phyloP scores from a whole-genome alignment of 2,113 vertebrate species.

The Rostratula benghalensis region DNA sequence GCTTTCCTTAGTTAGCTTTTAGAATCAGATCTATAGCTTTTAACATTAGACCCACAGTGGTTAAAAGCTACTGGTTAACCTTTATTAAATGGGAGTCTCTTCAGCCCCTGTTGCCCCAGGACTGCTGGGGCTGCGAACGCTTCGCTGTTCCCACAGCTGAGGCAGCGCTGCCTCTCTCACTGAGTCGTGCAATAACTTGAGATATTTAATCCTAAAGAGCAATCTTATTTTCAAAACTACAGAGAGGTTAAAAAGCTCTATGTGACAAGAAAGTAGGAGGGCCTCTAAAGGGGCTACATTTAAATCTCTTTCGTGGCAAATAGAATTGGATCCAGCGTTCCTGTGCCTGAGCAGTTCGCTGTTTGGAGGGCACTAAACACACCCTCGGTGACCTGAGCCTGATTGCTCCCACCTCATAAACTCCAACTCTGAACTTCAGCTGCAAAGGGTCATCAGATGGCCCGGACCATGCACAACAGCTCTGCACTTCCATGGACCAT shows the following conservation, averaged over 20 bases:
- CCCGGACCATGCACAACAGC: background rate
- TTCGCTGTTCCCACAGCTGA: background rate
- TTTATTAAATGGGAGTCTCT: rapidly evolving
- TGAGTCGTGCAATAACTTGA: background rate
- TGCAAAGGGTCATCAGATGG: background rate
- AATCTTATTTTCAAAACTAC: background rate
- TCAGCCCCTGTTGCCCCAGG: background rate
- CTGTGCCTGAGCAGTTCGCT: background rate
- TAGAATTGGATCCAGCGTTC: background rate
- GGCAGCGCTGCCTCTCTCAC: background rate
- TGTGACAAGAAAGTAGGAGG: background rate
- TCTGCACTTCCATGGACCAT: rapidly evolving
- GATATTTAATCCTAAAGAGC: background rate
- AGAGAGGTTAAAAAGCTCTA: background rate
- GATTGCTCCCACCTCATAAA: background rate
- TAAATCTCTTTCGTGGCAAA: background rate
- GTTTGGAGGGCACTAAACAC: background rate
- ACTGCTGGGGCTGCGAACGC: background rate
- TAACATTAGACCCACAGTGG: background rate
- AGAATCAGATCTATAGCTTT: background rate
- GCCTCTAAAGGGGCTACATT: background rate
- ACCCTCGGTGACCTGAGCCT: background rate
- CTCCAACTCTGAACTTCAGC: background rate
- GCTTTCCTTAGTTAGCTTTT: background rate
- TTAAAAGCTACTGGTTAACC: background rate